phyloP scores from a whole-genome alignment of 2,113 vertebrate genomes.

The Scolopax mira region DNA sequence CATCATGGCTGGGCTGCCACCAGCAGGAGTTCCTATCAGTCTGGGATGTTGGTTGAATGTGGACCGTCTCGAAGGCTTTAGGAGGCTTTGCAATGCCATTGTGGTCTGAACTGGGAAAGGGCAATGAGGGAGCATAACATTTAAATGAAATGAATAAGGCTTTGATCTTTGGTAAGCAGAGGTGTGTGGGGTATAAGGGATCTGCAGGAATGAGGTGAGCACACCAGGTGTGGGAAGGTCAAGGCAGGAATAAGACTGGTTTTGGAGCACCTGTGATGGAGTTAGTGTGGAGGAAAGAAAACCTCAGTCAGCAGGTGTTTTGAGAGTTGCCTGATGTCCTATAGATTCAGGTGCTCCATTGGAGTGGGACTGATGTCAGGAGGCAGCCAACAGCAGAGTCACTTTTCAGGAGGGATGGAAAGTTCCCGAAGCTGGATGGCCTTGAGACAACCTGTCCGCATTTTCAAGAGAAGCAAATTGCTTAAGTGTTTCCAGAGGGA shows the following conservation, averaged over 20 bases:
- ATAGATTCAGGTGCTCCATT: too few species aligned
- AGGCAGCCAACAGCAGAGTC: fast-evolving
- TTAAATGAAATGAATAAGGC: background rate
- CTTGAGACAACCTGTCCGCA: background rate
- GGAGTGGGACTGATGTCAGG: background rate
- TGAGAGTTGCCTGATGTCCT: background rate
- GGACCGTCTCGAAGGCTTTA: too few species aligned
- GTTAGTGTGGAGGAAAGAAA: background rate
- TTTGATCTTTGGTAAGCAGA: too few species aligned
- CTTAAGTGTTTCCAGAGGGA: background rate
- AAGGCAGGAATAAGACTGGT: background rate
- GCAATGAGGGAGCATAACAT: background rate
- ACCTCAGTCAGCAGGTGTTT: background rate
- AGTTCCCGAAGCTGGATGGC: background rate
- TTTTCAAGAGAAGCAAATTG: background rate
- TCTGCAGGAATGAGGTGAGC: background rate
- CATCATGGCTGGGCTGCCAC: background rate
- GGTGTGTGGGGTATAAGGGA: background rate
- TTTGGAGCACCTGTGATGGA: background rate
- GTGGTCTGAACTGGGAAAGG: background rate
- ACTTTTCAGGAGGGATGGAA: background rate
- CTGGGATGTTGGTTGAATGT: fast-evolving
- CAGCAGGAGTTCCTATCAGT: background rate
- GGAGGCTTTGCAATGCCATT: background rate
- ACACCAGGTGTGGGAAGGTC: background rate